Conservation (phyloP, 2,113 vertebrate species). For the Felis catus region DNA sequence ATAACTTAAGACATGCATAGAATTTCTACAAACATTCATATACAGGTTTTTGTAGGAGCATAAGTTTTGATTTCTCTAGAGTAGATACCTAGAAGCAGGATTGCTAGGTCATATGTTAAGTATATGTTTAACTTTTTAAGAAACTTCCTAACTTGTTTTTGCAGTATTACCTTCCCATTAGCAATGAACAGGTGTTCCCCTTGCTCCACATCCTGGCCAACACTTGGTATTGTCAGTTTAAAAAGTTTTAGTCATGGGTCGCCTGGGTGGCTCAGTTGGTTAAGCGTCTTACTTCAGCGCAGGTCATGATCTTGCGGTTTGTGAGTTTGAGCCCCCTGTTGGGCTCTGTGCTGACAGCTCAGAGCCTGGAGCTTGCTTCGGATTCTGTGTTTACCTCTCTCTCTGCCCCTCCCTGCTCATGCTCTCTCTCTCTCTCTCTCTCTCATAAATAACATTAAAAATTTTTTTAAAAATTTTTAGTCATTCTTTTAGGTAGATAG, state of each 20-base stretch:
- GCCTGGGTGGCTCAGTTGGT: too few relatives aligned
- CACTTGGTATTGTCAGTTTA: neutral
- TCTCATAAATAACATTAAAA: too few relatives aligned
- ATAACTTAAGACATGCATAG: conserved; percentile 2
- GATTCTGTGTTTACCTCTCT: too few relatives aligned
- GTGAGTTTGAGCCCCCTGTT: too few relatives aligned
- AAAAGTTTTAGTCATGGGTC: neutral
- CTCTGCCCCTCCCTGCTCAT: too few relatives aligned
- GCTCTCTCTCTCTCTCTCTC: too few relatives aligned
- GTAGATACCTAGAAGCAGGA: neutral
- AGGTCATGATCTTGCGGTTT: too few relatives aligned
- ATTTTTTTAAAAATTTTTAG: neutral
- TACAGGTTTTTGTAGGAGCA: neutral
- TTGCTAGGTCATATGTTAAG: neutral
- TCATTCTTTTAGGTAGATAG: neutral
- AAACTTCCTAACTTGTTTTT: neutral
- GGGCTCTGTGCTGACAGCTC: too few relatives aligned
- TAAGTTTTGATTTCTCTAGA: neutral
- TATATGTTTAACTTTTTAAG: neutral
- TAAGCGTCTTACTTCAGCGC: too few relatives aligned
- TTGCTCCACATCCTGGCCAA: neutral
- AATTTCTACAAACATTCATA: neutral
- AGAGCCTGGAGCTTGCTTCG: too few relatives aligned
- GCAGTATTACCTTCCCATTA: neutral
- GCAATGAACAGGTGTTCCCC: neutral